These are phyloP conservation scores for Criorhina ranunculi DNA, from an alignment of 2,888 invertebrate species.

Conservation along the genomic window DNA sequence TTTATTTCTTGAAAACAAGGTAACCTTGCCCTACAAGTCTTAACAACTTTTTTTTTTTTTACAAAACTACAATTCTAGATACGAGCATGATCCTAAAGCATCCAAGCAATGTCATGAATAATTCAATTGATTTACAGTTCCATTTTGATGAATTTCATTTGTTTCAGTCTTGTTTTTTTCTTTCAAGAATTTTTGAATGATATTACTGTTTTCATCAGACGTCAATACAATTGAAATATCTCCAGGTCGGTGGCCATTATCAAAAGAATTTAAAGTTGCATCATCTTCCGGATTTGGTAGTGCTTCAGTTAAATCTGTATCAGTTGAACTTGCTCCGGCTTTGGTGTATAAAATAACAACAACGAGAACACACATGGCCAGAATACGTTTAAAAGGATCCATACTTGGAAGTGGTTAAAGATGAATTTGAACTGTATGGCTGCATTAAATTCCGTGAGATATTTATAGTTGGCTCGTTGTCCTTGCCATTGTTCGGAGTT, in stretches of 20 bases:
- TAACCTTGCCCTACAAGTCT: no score
- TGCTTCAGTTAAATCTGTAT: not conserved
- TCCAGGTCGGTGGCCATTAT: conserved; percentile 33
- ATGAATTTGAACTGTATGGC: conserved; percentile 2
- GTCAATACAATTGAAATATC: conserved; percentile 31
- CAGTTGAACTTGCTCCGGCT: not conserved
- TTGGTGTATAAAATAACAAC: not conserved
- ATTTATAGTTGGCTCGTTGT: conserved; percentile 15
- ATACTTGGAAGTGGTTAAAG: conserved; percentile 10
- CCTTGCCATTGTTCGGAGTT: not conserved
- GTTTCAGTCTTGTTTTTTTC: not conserved
- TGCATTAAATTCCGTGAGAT: not conserved
- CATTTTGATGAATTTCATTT: not conserved
- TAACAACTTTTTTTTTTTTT: no score
- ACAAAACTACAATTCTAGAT: no score
- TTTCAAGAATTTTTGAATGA: not conserved
- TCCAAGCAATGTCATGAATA: not conserved
- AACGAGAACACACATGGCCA: not conserved
- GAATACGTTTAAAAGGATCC: conserved; percentile 3
- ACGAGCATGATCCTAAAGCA: no score
- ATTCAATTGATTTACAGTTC: not conserved
- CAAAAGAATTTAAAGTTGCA: conserved; percentile 12
- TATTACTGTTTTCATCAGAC: not conserved
- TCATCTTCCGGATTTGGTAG: not conserved
- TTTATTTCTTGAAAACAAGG: no score